Base-by-base conservation (phyloP, 2,797 vertebrate genomes). In the Lepus oiostolus region DNA sequence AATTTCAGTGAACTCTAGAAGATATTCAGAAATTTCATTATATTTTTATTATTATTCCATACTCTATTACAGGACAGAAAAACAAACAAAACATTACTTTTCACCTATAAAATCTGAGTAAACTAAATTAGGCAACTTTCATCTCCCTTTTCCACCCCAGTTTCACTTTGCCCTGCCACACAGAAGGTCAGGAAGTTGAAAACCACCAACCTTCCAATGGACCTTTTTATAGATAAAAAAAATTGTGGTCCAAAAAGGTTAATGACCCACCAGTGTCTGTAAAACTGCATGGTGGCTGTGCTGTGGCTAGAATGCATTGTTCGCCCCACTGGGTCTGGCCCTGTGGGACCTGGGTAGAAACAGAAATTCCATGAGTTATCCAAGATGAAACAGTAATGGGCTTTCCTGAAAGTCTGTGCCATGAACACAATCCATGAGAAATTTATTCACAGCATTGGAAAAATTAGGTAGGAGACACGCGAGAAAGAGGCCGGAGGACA, bases 41-140 rank as follows among this genome's bases (percentile, higher is more conserved):
- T 9, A 11, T 4, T 38, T 95, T 82, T 83, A 28, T 72, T 92
- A 75, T 35, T 4, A 68, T 76, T 4, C 42, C 85, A 58, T 7
- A 12, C 28, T 82, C 16, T 79, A 9, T 77, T 84, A 71, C n/a
- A 62, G 75, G 17, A 82, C 58, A 82, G 52, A 65, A 16, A 77
- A 88, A 60, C 26, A 28, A 30, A 50, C 65, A 84, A 74, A 90
- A 13, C 67, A 21, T 77, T 62, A 87, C 19, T 62, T 85, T 94
- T 86, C 38, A 21, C 11, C 16, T 89, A 17, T 67, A 71, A 92
- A 71, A 60, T n/a, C 47, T 32, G 47, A 91, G 7, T 22, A 54
- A 79, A 71, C 8, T 63, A 50, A 85, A 81, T 81, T 19, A 68
- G 54, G n/a, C 4, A 81, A 24, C 50, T 81, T 21, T 77, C n/a